Evolutionary conservation across 1,140 invertebrate species (phyloP).

Genomic region (Anagrus nilaparvatae): DNA sequence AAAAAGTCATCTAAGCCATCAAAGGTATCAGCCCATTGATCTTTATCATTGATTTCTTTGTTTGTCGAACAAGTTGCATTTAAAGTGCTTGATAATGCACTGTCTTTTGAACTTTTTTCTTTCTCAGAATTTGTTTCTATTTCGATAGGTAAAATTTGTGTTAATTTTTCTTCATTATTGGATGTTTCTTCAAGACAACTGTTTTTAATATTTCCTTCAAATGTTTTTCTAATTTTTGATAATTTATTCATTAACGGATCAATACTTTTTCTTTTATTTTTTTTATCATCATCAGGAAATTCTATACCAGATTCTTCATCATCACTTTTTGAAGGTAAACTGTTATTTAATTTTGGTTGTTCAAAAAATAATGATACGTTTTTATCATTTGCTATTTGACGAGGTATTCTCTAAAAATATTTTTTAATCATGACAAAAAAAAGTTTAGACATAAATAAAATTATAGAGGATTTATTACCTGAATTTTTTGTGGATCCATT

Average conservation of each 20-base stretch:
- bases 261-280: not conserved
- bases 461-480: too few species aligned
- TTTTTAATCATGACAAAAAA: too few species aligned
- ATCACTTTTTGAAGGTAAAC: conserved; percentile 2
- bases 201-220: conserved; percentile 1
- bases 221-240: conserved; percentile 9
- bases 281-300: conserved; percentile 1
- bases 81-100: too few species aligned
- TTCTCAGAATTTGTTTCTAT: not conserved
- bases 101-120: not conserved
- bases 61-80: conserved; percentile 7
- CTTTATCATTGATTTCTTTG: conserved; percentile 7
- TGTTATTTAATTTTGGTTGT: conserved; percentile 1
- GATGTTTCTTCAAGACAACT: too few species aligned
- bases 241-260: not conserved
- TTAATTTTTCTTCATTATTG: not conserved
- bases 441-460: too few species aligned
- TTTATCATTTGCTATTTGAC: conserved; percentile 4
- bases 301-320: not conserved
- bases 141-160: not conserved
- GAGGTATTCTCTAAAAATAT: conserved; percentile 2
- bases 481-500: too few species aligned
- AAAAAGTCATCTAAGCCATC: conserved; percentile 28
- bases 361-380: conserved; percentile 2
- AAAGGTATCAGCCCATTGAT: not conserved